phyloP scores from a whole-genome alignment of 2,888 invertebrate species.

The Microdon myrmicae region DNA sequence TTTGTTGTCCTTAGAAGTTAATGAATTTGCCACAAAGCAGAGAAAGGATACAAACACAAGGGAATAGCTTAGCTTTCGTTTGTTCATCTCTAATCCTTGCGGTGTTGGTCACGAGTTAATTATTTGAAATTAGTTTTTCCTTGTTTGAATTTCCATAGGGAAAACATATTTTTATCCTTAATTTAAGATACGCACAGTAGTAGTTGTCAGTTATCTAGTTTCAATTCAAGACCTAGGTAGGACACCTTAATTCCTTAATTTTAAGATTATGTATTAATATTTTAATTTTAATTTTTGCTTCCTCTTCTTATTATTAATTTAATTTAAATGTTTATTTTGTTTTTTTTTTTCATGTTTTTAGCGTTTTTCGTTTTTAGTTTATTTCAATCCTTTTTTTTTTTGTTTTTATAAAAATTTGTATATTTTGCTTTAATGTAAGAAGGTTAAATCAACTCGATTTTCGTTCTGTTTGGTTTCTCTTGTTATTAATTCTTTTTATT shows the following conservation, averaged over 20 bases:
- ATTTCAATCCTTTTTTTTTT: slow-evolving; percentile 19
- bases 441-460: slow-evolving; percentile 1
- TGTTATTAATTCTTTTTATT: neutral
- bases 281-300: slow-evolving; percentile 14
- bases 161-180: slow-evolving; percentile 26
- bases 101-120: slow-evolving; percentile 20
- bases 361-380: no score
- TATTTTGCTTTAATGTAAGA: neutral
- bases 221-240: slow-evolving; percentile 37
- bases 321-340: slow-evolving; percentile 25
- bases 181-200: slow-evolving; percentile 8
- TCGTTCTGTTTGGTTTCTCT: neutral
- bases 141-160: slow-evolving; percentile 19
- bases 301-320: neutral
- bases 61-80: neutral
- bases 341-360: slow-evolving; percentile 8
- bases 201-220: slow-evolving; percentile 3
- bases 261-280: slow-evolving; percentile 50
- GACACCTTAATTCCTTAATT: slow-evolving; percentile 49
- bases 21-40: no score
- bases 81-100: slow-evolving; percentile 16
- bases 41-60: no score
- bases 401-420: slow-evolving; percentile 13
- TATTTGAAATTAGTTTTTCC: neutral
- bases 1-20: no score